A percentile compares a stretch with the other conserved stretches of the same genome.
phyloP scores from a whole-genome alignment of 2,888 invertebrate genomes.

The Teinopalpus imperialis region DNA sequence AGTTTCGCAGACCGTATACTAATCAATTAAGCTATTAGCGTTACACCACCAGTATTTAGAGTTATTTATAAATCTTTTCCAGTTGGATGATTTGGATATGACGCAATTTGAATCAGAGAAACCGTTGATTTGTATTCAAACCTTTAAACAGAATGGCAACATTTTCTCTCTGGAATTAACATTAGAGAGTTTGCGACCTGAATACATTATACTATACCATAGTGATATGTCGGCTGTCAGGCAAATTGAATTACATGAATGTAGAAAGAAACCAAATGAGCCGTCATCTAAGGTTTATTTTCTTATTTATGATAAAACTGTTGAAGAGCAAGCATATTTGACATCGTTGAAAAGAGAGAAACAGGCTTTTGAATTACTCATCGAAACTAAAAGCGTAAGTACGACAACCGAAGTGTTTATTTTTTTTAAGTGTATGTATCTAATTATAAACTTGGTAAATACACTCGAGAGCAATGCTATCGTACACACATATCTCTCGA shows the following conservation, averaged over 20 bases:
- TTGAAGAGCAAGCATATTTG: conserved; percentile 98
- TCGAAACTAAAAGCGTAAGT: conserved; percentile 94
- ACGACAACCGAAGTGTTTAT: too few species aligned
- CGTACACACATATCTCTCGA: too few species aligned
- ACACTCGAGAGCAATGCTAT: too few species aligned
- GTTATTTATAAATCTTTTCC: too few species aligned
- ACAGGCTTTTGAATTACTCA: conserved; percentile 95
- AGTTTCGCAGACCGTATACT: too few species aligned
- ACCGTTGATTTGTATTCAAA: conserved; percentile 88
- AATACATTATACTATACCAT: conserved; percentile 94
- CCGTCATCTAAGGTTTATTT: conserved; percentile 90
- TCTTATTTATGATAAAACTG: conserved; percentile 94
- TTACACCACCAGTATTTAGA: too few species aligned
- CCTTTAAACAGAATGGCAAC: conserved; percentile 88
- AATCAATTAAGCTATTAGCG: too few species aligned
- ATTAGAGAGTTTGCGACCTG: conserved; percentile 86
- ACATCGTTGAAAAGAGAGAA: conserved; percentile 95
- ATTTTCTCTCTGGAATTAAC: conserved; percentile 87
- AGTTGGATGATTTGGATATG: conserved; percentile 86
- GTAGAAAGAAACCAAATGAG: conserved; percentile 72
- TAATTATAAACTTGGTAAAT: too few species aligned
- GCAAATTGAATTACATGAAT: conserved; percentile 93
- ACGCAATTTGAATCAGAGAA: conserved; percentile 83
- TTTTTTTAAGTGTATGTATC: too few species aligned
- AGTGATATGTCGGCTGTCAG: conserved; percentile 93